Base-by-base conservation (phyloP, 2,113 vertebrate species). In the Falcunculus frontatus region DNA sequence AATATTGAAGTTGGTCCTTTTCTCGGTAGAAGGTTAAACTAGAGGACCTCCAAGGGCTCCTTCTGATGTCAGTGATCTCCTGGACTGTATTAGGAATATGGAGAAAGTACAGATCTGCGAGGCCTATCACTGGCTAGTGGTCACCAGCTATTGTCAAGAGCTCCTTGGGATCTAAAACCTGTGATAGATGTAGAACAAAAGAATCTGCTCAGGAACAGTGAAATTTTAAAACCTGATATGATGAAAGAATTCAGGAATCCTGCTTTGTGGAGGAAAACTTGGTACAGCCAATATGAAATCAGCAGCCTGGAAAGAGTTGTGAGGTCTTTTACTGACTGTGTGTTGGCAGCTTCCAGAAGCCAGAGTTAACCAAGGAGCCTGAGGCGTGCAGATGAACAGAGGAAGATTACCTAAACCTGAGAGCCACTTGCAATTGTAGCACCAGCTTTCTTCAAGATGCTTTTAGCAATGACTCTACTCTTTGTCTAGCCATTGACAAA, bases 311-410 rank as follows among this genome's bases (percentile, higher is more conserved):
- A 78, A 93, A 70, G 37, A 22, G 16, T 25, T 78, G 29, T 67
- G 39, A 49, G 39, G 6, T 68, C 56, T 91, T 78, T 52, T n/a
- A 26, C 20, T 19, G 8, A n/a, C 20, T 37, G 20, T 17, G 21
- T 46, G 11, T 13, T 75, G 84, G 62, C 81, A 91, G 78, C 49
- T 90, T 32, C 65, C 57, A 82, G 74, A 72, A 84, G 41, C 30
- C 79, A 49, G 35, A 10, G 30, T 63, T 68, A 75, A 42, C 73
- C 39, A 35, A 47, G 62, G 39, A 63, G 69, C 52, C 60, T 44
- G 49, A 0, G 1, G 18, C 8, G 1, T 15, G 25, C 27, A 22
- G 44, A 50, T 16, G 42, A 84, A 13, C 29, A 67, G 55, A 22
- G 57, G 44, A 75, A 82, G 27, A 22, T 14, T 82, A 35, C 56